Evolutionary conservation across 1,140 invertebrate species (phyloP), one percentile per base, ranked within the genome.

Genomic region (Centruroides vittatus): DNA sequence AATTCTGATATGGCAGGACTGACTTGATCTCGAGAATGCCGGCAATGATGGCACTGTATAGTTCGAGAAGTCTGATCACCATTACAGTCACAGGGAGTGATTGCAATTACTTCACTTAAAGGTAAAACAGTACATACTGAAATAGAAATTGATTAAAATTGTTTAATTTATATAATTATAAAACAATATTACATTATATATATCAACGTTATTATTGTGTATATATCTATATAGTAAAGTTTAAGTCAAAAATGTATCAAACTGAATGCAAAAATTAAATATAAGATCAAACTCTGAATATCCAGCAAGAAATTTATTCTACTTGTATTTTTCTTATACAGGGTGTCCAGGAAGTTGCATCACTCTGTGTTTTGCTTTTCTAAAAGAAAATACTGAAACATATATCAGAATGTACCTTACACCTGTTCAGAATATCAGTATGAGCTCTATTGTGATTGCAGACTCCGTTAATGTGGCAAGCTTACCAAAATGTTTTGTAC

Each of bases 51-150:
- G 48, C 62, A 63, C 34, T 49, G 54, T 49, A 58, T n/a, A 50
- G 56, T 47, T 35, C 60, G 58, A 12, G 50, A 13, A 4, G 13
- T 41, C 34, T 54, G 57, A 34, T 12, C 8, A 34, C 35, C 55
- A 48, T 58, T 34, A 57, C 62, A 63, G 46, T 63, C 62, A 60
- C 62, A 63, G 12, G 62, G 62, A 35, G 47, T 63, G 4, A 55
- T 58, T 48, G 58, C 55, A 53, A 63, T 53, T 5, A 63, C 11
- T 12, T 53, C 41, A 8, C 8, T 11, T 13, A 63, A 13, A 3
- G 50, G 55, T 35, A 63, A 54, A 12, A 57, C 11, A 49, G 48
- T 54, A 47, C 58, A 34, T 46, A 48, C 62, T 63, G 34, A 4
- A 51, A 59, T n/a, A 10, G 13, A 53, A 59, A 56, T 10, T 7